Base-by-base conservation (phyloP, 2,797 vertebrate genomes). In the Myripristis murdjan region DNA sequence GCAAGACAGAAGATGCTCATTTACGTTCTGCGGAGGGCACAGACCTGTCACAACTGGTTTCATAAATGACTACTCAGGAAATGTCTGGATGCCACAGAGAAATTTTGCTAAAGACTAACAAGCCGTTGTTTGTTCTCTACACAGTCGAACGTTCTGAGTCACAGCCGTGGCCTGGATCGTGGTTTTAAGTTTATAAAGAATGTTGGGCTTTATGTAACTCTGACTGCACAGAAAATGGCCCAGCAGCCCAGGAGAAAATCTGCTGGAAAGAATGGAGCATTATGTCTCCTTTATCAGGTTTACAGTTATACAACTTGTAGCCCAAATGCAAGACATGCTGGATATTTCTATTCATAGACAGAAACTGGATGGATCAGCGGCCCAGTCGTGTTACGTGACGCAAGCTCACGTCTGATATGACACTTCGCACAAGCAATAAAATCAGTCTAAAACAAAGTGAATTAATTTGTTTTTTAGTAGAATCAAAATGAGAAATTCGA, bases 161-260 rank as follows among this genome's bases (percentile, higher is more conserved):
- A 47, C 53, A 44, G 65, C 64, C 15, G 62, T 54, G 75, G 78
- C 71, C 81, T 62, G 49, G 76, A 84, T 85, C 16, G 1, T 1
- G 49, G 55, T 64, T 47, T 80, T 49, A 63, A 33, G 39, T 68
- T 78, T 48, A 28, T 46, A 8, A 65, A 68, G 56, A 79, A 67
- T 64, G 47, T 1, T 60, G 23, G 23, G 59, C 68, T 49, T 85
- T 83, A 65, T 73, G 73, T 47, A 87, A 79, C 64, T 71, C 24
- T 59, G 48, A 55, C 51, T 28, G 4, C 59, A 63, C 66, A 53
- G 64, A 37, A 55, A 57, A 61, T 72, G 82, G 5, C 76, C 66
- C 75, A 79, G 46, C 75, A 74, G 83, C 76, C 76, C 61, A 80
- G 72, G 82, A 77, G 24, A 52, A 73, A 75, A 64, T 61, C 47